phyloP scores from a whole-genome alignment of 2,888 invertebrate genomes.

The Xylota sylvarum region DNA sequence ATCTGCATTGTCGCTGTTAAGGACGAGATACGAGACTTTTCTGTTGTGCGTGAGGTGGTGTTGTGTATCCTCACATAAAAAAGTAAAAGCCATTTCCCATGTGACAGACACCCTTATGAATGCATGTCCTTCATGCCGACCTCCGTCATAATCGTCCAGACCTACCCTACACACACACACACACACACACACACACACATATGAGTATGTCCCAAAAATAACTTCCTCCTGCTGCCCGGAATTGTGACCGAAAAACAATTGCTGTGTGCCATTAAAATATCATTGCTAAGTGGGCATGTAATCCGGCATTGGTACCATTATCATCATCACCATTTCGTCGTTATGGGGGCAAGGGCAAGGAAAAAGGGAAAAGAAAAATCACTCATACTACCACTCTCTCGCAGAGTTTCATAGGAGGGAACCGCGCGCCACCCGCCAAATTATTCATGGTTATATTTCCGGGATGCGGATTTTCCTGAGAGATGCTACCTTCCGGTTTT shows the following conservation, averaged over 20 bases:
- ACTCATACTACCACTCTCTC: too few relatives aligned
- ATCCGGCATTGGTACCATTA: slow-evolving; percentile 66
- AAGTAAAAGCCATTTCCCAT: slow-evolving; percentile 11
- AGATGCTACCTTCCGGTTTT: slow-evolving; percentile 72
- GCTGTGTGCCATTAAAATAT: slow-evolving; percentile 64
- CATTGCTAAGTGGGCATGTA: slow-evolving; percentile 71
- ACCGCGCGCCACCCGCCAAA: slow-evolving; percentile 50
- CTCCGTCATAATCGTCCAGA: neutral
- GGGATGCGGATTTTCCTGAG: slow-evolving; percentile 70
- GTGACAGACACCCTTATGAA: neutral
- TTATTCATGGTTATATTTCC: slow-evolving; percentile 74
- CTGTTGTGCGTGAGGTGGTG: neutral
- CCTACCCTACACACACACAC: too few relatives aligned
- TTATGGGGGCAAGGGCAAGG: too few relatives aligned
- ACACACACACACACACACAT: too few relatives aligned
- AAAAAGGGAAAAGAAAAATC: neutral
- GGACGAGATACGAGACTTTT: too few relatives aligned
- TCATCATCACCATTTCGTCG: slow-evolving; percentile 52
- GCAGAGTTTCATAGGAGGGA: slow-evolving; percentile 37
- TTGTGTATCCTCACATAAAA: neutral
- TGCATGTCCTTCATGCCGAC: slow-evolving; percentile 22
- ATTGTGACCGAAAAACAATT: slow-evolving; percentile 57
- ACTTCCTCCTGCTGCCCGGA: neutral
- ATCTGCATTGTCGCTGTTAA: slow-evolving; percentile 21
- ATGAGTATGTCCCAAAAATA: slow-evolving; percentile 14